Percentiles rank a stretch among this genome's conserved stretches.
phyloP scores from a whole-genome alignment of 2,797 vertebrate species.

The Chelmon rostratus region DNA sequence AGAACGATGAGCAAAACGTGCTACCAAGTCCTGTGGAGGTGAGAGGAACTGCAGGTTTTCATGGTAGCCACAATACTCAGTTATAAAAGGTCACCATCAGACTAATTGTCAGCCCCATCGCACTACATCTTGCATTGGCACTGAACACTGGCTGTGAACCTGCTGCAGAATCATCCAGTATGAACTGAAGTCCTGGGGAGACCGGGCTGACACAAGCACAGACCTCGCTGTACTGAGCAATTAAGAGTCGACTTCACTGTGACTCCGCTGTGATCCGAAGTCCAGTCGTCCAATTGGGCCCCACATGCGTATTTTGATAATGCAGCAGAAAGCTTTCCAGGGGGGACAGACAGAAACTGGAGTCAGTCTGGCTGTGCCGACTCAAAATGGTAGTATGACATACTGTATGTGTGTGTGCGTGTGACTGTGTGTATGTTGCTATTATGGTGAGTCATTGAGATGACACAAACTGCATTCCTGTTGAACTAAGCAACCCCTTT shows the following conservation, averaged over 20 bases:
- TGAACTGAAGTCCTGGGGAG: background rate
- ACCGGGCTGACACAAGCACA: background rate
- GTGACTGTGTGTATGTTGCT: constrained; percentile 70
- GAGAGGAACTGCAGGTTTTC: background rate
- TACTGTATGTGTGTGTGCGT: constrained; percentile 62
- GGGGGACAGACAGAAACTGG: constrained; percentile 55
- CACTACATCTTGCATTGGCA: background rate
- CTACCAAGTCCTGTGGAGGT: background rate
- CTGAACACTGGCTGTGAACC: background rate
- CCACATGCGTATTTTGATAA: constrained; percentile 28
- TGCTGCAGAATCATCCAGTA: constrained; percentile 4
- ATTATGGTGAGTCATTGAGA: constrained; percentile 82
- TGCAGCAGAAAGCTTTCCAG: constrained; percentile 44
- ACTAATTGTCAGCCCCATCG: too few relatives aligned
- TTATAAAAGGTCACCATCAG: too few relatives aligned
- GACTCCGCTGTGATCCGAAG: constrained; percentile 6
- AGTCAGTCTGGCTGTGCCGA: constrained; percentile 75
- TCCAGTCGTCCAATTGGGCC: constrained; percentile 22
- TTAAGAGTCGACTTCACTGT: background rate
- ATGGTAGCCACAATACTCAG: too few relatives aligned
- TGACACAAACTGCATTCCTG: constrained; percentile 80
- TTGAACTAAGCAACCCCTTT: constrained; percentile 76
- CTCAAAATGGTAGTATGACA: constrained; percentile 79
- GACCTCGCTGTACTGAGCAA: background rate
- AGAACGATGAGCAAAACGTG: too few relatives aligned